Evolutionary conservation across 1,140 invertebrate species (phyloP).

Genomic region (Coenobita brevimanus): DNA sequence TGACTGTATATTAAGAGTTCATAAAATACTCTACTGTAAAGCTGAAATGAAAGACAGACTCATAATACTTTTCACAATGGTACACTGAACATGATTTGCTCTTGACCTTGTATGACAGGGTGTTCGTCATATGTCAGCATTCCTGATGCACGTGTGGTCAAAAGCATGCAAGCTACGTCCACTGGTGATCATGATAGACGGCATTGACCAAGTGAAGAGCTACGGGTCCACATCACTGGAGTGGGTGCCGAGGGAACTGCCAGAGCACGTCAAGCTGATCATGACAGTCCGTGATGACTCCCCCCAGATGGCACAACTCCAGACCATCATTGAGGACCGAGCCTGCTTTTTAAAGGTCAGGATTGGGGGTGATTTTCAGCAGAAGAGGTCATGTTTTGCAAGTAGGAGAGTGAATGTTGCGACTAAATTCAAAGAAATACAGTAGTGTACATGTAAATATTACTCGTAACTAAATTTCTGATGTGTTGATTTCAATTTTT

Average conservation of each 20-base stretch:
- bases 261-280: conserved; percentile 82
- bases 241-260: conserved; percentile 82
- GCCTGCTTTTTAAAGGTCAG: conserved; percentile 66
- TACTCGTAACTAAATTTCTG: no score
- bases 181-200: conserved; percentile 82
- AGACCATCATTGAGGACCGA: conserved; percentile 72
- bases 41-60: no score
- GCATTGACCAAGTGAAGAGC: conserved; percentile 79
- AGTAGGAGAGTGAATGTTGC: no score
- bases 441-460: no score
- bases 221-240: conserved; percentile 72
- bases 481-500: no score
- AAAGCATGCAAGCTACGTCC: conserved; percentile 77
- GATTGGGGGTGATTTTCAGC: no score
- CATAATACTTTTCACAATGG: no score
- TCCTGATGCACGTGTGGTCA: conserved; percentile 74
- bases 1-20: no score
- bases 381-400: no score
- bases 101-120: conserved; percentile 72
- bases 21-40: no score
- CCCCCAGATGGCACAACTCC: conserved; percentile 74
- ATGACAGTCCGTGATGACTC: conserved; percentile 80
- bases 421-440: no score
- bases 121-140: conserved; percentile 71
- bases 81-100: no score